A percentile compares a stretch with the other conserved stretches of the same genome.
Evolutionary conservation across 2,113 vertebrate species (phyloP).

Genomic region (Lasiurus cinereus): DNA sequence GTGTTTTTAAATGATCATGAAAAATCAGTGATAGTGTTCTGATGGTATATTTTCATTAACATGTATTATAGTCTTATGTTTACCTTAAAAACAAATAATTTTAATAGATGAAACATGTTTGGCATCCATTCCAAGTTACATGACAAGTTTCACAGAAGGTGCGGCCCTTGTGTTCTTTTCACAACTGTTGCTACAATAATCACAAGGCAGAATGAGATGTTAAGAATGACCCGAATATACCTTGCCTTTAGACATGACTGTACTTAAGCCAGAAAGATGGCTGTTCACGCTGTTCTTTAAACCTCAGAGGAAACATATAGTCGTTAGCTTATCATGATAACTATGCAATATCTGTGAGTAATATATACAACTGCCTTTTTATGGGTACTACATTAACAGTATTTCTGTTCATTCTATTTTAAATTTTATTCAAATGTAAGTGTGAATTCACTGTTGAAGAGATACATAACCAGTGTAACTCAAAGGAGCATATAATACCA

Average conservation of each 20-base stretch:
- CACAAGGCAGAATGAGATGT: neutral
- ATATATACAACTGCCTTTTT: slow-evolving; percentile 80
- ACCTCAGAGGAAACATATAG: slow-evolving; percentile 68
- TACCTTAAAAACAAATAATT: slow-evolving; percentile 33
- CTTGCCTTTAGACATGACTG: slow-evolving; percentile 1
- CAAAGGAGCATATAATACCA: slow-evolving; percentile 68
- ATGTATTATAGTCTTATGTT: neutral
- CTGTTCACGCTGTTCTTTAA: slow-evolving; percentile 49
- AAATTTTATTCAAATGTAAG: slow-evolving; percentile 74
- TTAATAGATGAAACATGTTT: slow-evolving; percentile 15
- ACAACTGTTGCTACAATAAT: neutral
- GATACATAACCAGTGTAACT: slow-evolving; percentile 72
- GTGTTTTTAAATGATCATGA: neutral
- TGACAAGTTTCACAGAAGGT: neutral
- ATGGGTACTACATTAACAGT: slow-evolving; percentile 68
- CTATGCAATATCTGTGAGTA: slow-evolving; percentile 73
- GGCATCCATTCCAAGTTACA: neutral
- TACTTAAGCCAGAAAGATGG: slow-evolving; percentile 64
- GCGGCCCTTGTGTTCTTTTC: neutral
- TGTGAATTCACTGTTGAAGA: slow-evolving; percentile 74
- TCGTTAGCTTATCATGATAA: slow-evolving; percentile 66
- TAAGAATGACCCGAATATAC: neutral
- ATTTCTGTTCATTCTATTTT: slow-evolving; percentile 73
- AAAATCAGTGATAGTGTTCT: slow-evolving; percentile 31
- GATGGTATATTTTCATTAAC: slow-evolving; percentile 22